Conservation (phyloP, 2,888 invertebrate genomes). For the Dexiosoma caninum region DNA sequence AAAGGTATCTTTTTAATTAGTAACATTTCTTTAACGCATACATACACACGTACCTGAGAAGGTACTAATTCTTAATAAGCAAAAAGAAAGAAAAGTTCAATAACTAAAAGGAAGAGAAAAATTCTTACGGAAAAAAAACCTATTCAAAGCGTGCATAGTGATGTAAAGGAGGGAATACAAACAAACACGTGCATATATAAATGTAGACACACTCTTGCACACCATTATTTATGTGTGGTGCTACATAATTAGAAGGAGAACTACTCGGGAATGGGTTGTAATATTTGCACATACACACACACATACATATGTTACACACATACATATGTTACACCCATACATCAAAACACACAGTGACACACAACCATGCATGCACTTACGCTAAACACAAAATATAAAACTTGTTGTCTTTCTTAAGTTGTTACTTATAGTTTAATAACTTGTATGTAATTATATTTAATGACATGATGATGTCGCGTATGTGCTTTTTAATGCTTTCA, state of each 20-base stretch:
- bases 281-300: background rate
- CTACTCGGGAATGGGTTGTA: background rate
- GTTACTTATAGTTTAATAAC: conserved; percentile 33
- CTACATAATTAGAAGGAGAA: background rate
- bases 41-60: background rate
- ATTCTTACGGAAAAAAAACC: background rate
- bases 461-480: conserved; percentile 31
- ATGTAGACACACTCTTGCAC: background rate
- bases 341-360: too few relatives aligned
- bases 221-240: background rate
- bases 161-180: too few relatives aligned
- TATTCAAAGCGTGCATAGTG: background rate
- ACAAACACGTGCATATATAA: too few relatives aligned
- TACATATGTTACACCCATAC: too few relatives aligned
- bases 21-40: conserved; percentile 37
- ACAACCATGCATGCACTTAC: background rate
- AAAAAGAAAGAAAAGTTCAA: background rate
- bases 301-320: too few relatives aligned
- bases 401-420: conserved; percentile 42
- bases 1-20: conserved; percentile 49
- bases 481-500: background rate
- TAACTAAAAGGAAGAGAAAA: background rate
- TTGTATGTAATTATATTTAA: conserved; percentile 50
- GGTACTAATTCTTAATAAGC: too few relatives aligned
- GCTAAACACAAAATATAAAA: background rate